These are phyloP conservation scores for Ammospiza caudacuta DNA, from an alignment of 2,113 vertebrate genomes.

Conservation along the genomic window DNA sequence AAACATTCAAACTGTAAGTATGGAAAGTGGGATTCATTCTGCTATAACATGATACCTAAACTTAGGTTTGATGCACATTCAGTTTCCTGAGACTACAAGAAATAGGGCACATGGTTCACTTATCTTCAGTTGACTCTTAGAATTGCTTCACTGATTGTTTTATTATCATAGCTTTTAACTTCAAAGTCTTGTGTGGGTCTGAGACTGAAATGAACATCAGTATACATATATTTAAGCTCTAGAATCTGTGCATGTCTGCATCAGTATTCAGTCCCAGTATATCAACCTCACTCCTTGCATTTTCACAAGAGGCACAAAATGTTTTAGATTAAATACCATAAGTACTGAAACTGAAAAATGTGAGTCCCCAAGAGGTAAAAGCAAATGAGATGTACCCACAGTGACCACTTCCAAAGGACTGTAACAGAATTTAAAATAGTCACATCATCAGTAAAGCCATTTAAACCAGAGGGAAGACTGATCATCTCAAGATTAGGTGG, in stretches of 20 bases:
- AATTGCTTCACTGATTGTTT: background rate
- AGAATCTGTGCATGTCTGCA: fast-evolving
- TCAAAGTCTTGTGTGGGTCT: background rate
- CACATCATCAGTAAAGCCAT: background rate
- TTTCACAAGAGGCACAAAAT: background rate
- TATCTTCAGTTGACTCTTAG: background rate
- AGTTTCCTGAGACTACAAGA: background rate
- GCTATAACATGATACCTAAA: background rate
- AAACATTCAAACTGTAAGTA: background rate
- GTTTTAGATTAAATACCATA: background rate
- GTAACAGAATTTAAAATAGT: background rate
- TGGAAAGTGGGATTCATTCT: background rate
- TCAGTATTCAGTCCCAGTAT: background rate
- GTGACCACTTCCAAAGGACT: background rate
- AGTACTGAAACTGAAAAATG: background rate
- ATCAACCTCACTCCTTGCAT: background rate
- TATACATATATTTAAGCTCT: background rate
- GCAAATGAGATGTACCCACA: background rate
- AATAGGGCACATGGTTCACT: background rate
- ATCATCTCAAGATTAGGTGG: background rate
- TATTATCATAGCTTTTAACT: background rate
- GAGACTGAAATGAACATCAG: background rate
- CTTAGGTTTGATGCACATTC: background rate
- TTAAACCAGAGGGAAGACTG: background rate
- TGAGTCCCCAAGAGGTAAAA: background rate